Evolutionary conservation across 2,113 vertebrate species (phyloP), one percentile per base, ranked within the genome.

Genomic region (Odocoileus hemionus): DNA sequence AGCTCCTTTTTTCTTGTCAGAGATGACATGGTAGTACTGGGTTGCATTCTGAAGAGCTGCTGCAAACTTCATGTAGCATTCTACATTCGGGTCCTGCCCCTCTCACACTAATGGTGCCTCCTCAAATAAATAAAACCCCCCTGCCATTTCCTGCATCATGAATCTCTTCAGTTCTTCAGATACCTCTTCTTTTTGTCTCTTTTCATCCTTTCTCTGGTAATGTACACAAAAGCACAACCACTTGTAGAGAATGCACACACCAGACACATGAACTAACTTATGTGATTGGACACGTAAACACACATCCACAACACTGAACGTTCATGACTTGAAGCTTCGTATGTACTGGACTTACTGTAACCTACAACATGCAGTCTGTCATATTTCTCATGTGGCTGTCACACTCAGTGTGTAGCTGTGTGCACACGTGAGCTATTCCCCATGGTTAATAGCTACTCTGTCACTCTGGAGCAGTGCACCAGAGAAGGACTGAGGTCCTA

Each of bases 221-320:
- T 45, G 74, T 45, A 78, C 74, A 47, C 43, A 78, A 30, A 30
- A 78, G 14, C 26, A 47, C 26, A 47, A 17, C 43, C 76, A 17
- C 26, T 17, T 47, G 43, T 17, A 47, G 7, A 17, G 26, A 28
- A 47, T 30, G 43, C 26, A 30, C 43, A 9, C 43, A 78, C 43
- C 43, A 30, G 76, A 47, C 26, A 47, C 43, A 9, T 47, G 25
- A 78, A 47, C 76, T 47, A 30, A 47, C 43, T 78, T 17, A 78
- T 0, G 8, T 17, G 76, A 30, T 0, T 47, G 76, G 76, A 47
- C 43, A 30, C 0, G 43, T 30, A 16, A 76, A 47, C 14, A 5
- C 43, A 78, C 7, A 16, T 30, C 16, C 43, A 28, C 43, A 5
- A 5, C 74, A 28, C 1, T 78, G 7, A 47, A 17, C 28, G 26